Conservation (phyloP, 2,113 vertebrate genomes). For the Hiodon alosoides region DNA sequence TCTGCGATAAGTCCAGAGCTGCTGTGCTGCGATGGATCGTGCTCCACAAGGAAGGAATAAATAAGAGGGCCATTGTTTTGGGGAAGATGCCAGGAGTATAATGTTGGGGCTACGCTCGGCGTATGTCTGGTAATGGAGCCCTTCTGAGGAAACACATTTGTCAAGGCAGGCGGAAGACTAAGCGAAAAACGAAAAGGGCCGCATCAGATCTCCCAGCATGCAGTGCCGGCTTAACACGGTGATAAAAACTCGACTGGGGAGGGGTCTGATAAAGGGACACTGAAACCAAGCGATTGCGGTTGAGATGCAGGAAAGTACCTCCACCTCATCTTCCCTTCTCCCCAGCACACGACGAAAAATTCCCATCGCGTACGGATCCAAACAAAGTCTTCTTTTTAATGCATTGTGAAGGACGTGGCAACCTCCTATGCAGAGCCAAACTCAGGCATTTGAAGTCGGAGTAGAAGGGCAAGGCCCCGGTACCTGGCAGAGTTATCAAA, state of each 20-base stretch:
- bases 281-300: background rate
- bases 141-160: conserved; percentile 45
- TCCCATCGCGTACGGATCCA: too few relatives aligned
- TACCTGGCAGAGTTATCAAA: conserved; percentile 12
- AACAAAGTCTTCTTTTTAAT: background rate
- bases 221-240: background rate
- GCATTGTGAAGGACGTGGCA: background rate
- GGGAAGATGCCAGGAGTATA: conserved; percentile 36
- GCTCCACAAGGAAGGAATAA: conserved; percentile 47
- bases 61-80: conserved; percentile 47
- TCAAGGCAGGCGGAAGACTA: conserved; percentile 45
- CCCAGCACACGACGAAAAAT: background rate
- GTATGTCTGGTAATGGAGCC: conserved; percentile 38
- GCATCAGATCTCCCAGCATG: conserved; percentile 44
- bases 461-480: background rate
- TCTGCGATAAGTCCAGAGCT: conserved; percentile 44
- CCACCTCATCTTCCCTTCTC: background rate
- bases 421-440: background rate
- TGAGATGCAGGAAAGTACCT: background rate
- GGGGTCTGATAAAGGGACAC: too few relatives aligned
- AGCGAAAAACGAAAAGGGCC: conserved; percentile 3
- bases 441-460: conserved; percentile 5
- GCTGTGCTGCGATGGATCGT: conserved; percentile 48
- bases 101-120: conserved; percentile 31
- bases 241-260: background rate